phyloP scores from a whole-genome alignment of 2,113 vertebrate species.

The Protomyctophum bolini region DNA sequence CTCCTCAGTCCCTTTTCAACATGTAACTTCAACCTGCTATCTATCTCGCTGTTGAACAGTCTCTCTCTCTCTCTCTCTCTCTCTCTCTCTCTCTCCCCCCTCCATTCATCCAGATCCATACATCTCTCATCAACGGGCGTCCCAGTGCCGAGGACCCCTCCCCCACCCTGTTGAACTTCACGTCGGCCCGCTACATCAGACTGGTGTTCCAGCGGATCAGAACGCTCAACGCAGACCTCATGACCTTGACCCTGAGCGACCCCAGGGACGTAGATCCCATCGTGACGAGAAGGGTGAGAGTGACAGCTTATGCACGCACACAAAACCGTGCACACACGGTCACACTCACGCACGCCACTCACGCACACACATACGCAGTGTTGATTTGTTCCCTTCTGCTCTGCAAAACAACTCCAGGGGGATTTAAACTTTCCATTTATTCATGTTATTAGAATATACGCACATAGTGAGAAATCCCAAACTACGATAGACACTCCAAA shows the following conservation, averaged over 20 bases:
- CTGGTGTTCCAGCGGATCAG: constrained; percentile 91
- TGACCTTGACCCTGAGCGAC: constrained; percentile 90
- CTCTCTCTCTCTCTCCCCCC: too few relatives aligned
- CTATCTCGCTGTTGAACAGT: too few relatives aligned
- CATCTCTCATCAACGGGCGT: constrained; percentile 93
- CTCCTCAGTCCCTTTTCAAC: too few relatives aligned
- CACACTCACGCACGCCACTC: too few relatives aligned
- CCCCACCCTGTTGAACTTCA: constrained; percentile 88
- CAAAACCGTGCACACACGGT: background rate
- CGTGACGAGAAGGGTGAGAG: constrained; percentile 90
- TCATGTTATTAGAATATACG: background rate
- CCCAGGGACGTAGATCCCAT: constrained; percentile 89
- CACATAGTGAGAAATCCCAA: too few relatives aligned
- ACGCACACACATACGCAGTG: too few relatives aligned
- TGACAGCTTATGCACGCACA: too few relatives aligned
- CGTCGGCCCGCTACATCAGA: constrained; percentile 93
- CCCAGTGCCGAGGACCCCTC: constrained; percentile 96
- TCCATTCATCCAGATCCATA: constrained; percentile 85
- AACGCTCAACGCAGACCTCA: constrained; percentile 95
- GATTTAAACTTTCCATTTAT: background rate
- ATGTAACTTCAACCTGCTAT: too few relatives aligned
- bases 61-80: too few relatives aligned
- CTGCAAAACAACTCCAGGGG: too few relatives aligned
- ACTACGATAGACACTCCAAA: too few relatives aligned
- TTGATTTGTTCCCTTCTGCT: background rate